These are phyloP conservation scores for Julus scanicus DNA, from an alignment of 2,888 invertebrate species.

Conservation along the genomic window DNA sequence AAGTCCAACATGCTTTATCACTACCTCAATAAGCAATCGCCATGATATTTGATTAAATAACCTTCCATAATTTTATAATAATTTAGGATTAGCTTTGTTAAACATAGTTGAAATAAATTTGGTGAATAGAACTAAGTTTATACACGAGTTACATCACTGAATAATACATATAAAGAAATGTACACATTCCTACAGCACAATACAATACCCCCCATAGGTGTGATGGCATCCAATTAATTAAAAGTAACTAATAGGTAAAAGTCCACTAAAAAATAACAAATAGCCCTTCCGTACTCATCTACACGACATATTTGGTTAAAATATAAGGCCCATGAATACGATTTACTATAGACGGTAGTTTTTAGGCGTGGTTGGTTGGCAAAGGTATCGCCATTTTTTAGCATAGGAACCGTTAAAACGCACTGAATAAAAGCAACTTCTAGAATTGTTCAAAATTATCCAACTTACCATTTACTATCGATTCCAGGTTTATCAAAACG, in stretches of 20 bases:
- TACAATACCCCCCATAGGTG: not conserved
- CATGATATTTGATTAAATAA: no score
- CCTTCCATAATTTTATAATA: no score
- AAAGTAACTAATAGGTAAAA: not conserved
- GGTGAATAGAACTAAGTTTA: no score
- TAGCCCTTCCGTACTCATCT: not conserved
- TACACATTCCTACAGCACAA: no score
- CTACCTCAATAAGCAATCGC: no score
- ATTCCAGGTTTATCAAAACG: not conserved
- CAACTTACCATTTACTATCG: not conserved
- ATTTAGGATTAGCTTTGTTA: no score
- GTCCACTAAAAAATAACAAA: not conserved
- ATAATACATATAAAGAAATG: no score
- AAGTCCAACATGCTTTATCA: no score
- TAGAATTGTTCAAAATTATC: not conserved
- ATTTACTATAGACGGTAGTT: not conserved
- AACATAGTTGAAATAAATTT: no score
- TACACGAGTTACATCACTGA: no score
- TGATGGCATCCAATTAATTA: not conserved
- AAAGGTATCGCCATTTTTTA: not conserved
- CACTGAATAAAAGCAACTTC: not conserved
- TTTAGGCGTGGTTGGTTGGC: conserved; percentile 3
- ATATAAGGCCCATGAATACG: not conserved
- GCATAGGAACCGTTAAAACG: not conserved
- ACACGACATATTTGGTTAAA: not conserved